These are phyloP conservation scores for Drosophila picticornis DNA, from an alignment of 2,888 invertebrate species.

Conservation along the genomic window DNA sequence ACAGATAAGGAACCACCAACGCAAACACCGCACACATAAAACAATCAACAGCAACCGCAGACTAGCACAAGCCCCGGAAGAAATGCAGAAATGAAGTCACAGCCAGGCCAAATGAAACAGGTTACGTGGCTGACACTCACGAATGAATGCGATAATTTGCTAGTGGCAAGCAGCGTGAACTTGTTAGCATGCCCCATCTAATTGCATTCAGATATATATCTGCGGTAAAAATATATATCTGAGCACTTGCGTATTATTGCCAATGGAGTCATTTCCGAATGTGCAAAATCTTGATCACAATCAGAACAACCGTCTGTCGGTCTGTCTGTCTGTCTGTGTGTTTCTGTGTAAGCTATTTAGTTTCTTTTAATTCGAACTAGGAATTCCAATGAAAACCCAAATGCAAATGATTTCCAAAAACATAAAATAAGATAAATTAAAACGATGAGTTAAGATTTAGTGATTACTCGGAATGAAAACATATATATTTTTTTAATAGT, in stretches of 20 bases:
- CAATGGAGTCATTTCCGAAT: neutral
- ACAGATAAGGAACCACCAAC: conserved; percentile 16
- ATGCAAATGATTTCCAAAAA: neutral
- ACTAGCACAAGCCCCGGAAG: conserved; percentile 72
- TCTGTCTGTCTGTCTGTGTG: neutral
- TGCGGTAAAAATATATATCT: neutral
- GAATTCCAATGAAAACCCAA: neutral
- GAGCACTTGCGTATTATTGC: neutral
- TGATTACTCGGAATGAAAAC: conserved; percentile 25
- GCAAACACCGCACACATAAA: conserved; percentile 77
- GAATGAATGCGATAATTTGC: conserved; percentile 41
- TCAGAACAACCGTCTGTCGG: neutral
- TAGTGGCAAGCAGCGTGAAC: conserved; percentile 3
- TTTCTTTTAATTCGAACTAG: neutral
- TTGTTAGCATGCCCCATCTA: neutral
- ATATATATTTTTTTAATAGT: conserved; percentile 3
- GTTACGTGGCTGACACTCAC: conserved; percentile 31
- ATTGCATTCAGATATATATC: neutral
- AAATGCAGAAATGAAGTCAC: conserved; percentile 68
- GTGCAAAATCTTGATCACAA: neutral
- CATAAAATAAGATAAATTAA: neutral
- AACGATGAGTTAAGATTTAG: conserved; percentile 12
- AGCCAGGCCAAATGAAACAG: conserved; percentile 27
- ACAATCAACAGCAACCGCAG: conserved; percentile 82
- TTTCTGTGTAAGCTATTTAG: neutral